Conservation (phyloP, 2,888 invertebrate genomes). For the Dendrolimus pini region DNA sequence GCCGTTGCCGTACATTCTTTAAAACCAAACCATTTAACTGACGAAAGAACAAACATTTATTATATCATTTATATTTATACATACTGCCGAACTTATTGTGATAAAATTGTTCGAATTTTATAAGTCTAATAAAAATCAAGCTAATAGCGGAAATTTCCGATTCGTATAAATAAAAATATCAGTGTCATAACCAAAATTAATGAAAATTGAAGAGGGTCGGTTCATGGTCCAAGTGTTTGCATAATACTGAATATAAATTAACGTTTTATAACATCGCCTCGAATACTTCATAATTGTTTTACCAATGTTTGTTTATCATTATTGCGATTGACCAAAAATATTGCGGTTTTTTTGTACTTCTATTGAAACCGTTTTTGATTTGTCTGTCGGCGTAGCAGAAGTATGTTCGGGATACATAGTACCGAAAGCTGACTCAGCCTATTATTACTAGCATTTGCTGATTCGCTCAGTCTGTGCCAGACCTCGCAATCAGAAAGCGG, state of each 20-base stretch:
- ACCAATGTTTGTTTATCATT: too few species aligned
- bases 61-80: neutral
- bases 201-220: constrained; percentile 24
- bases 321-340: too few species aligned
- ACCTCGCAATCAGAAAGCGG: too few species aligned
- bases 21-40: constrained; percentile 28
- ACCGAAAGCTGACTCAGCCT: too few species aligned
- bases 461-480: too few species aligned
- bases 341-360: too few species aligned
- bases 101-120: neutral
- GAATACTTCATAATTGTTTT: too few species aligned
- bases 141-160: constrained; percentile 29
- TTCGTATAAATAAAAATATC: constrained; percentile 24
- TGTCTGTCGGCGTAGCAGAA: too few species aligned
- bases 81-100: neutral
- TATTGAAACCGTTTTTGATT: too few species aligned
- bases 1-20: constrained; percentile 33
- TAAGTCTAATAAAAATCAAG: constrained; percentile 2
- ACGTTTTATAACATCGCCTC: constrained; percentile 8
- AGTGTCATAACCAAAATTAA: constrained; percentile 28
- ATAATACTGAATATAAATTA: constrained; percentile 26
- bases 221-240: constrained; percentile 32
- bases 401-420: too few species aligned
- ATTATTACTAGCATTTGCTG: too few species aligned
- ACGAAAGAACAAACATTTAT: constrained; percentile 14